Evolutionary conservation across 2,888 invertebrate species (phyloP).

Genomic region (Lithosia quadra): DNA sequence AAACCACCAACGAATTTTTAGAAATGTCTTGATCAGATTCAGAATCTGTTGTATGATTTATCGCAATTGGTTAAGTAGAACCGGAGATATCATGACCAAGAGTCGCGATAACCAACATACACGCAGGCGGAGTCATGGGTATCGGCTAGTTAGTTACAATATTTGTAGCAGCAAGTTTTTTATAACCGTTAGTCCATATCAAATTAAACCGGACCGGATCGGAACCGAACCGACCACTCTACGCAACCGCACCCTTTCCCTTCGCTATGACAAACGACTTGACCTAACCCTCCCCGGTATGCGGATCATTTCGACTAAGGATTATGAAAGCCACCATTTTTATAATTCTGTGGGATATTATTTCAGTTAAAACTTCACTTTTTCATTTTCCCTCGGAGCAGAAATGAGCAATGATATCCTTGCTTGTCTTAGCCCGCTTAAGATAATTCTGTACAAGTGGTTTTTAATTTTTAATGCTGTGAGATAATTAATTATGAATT

Average conservation of each 20-base stretch:
- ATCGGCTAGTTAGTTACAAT: neutral
- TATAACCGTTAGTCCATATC: neutral
- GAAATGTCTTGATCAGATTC: too few species aligned
- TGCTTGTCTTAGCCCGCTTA: slow-evolving; percentile 6
- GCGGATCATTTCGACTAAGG: slow-evolving; percentile 53
- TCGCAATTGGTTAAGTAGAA: too few species aligned
- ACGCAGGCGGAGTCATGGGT: too few species aligned
- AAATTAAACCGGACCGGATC: slow-evolving; percentile 8
- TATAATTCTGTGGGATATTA: slow-evolving; percentile 38
- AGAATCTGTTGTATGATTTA: too few species aligned
- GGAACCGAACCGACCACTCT: slow-evolving; percentile 4
- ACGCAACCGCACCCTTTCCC: slow-evolving; percentile 9
- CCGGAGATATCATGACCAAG: too few species aligned
- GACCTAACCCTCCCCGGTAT: slow-evolving; percentile 52
- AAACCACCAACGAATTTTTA: too few species aligned
- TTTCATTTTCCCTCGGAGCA: slow-evolving; percentile 4
- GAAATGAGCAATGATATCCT: slow-evolving; percentile 17
- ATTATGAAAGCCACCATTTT: slow-evolving; percentile 45
- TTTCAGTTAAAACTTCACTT: slow-evolving; percentile 13
- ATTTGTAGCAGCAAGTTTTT: too few species aligned
- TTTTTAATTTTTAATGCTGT: neutral
- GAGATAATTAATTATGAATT: slow-evolving; percentile 1
- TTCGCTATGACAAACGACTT: slow-evolving; percentile 61
- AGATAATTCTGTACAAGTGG: neutral
- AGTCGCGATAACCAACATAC: too few species aligned